Percentiles rank a stretch among this genome's conserved stretches.
These are phyloP conservation scores for Tetrapedia diversipes DNA, from an alignment of 2,888 invertebrate genomes.

Conservation along the genomic window DNA sequence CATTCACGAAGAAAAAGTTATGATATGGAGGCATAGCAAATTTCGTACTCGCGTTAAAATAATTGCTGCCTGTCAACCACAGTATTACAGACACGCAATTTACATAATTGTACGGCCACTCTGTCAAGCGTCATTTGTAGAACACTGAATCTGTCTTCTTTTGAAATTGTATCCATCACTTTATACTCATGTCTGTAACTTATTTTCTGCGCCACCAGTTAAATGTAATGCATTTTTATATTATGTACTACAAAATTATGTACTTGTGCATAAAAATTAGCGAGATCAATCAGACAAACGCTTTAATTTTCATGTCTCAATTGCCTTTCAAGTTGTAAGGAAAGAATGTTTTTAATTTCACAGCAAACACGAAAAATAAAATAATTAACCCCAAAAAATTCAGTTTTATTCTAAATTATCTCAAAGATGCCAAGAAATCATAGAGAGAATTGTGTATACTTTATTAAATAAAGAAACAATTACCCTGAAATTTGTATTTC, in stretches of 20 bases:
- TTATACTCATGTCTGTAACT: neutral
- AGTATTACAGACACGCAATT: slow-evolving; percentile 38
- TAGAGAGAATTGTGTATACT: too few species aligned
- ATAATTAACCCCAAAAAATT: too few species aligned
- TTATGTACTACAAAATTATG: too few species aligned
- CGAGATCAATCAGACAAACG: neutral
- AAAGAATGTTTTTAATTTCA: neutral
- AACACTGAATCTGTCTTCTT: slow-evolving; percentile 34
- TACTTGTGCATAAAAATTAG: neutral
- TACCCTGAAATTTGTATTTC: too few species aligned
- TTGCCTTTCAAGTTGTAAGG: neutral
- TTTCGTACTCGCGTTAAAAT: slow-evolving; percentile 39
- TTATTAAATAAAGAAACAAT: too few species aligned
- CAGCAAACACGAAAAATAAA: too few species aligned
- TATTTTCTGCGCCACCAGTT: neutral
- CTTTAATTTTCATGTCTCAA: neutral
- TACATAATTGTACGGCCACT: slow-evolving; percentile 56
- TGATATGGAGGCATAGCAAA: slow-evolving; percentile 11
- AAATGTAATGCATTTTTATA: neutral
- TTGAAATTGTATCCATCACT: slow-evolving; percentile 13
- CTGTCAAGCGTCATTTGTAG: slow-evolving; percentile 51
- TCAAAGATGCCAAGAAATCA: too few species aligned
- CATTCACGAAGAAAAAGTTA: neutral
- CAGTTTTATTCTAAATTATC: too few species aligned
- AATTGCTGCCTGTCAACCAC: slow-evolving; percentile 39